Conservation (phyloP, 2,888 invertebrate species). For the Phymatocera aterrima region DNA sequence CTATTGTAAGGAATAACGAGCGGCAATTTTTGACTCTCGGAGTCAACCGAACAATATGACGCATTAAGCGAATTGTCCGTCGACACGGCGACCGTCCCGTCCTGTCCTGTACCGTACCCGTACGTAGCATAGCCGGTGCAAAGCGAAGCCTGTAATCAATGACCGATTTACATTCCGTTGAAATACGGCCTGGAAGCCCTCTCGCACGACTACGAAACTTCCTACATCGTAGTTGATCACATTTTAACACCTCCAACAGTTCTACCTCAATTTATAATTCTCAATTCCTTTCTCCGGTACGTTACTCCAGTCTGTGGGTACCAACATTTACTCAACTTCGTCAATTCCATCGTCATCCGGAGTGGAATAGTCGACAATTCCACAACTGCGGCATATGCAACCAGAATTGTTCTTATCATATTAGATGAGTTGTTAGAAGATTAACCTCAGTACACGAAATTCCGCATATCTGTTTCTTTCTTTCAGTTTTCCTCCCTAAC, state of each 20-base stretch:
- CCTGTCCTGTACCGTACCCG: no score
- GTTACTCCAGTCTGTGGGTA: no score
- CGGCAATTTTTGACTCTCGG: slow-evolving; percentile 68
- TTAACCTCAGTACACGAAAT: no score
- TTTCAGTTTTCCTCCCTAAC: no score
- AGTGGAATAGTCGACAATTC: background rate
- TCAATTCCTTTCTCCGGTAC: no score
- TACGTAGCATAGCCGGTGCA: background rate
- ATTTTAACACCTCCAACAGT: slow-evolving; percentile 5
- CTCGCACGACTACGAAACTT: slow-evolving; percentile 34
- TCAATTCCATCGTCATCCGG: background rate
- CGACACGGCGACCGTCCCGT: background rate
- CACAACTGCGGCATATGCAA: background rate
- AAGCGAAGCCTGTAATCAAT: slow-evolving; percentile 44
- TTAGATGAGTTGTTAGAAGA: no score
- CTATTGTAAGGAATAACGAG: slow-evolving; percentile 64
- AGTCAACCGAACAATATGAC: slow-evolving; percentile 70
- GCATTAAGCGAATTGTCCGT: slow-evolving; percentile 71
- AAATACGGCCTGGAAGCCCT: slow-evolving; percentile 11
- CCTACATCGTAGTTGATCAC: slow-evolving; percentile 9
- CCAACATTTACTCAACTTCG: background rate
- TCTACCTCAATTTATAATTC: background rate
- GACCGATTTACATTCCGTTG: slow-evolving; percentile 41
- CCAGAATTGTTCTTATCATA: no score
- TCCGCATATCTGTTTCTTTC: no score